These are phyloP conservation scores for Clarias batrachus DNA, from an alignment of 2,113 vertebrate genomes.

Conservation along the genomic window DNA sequence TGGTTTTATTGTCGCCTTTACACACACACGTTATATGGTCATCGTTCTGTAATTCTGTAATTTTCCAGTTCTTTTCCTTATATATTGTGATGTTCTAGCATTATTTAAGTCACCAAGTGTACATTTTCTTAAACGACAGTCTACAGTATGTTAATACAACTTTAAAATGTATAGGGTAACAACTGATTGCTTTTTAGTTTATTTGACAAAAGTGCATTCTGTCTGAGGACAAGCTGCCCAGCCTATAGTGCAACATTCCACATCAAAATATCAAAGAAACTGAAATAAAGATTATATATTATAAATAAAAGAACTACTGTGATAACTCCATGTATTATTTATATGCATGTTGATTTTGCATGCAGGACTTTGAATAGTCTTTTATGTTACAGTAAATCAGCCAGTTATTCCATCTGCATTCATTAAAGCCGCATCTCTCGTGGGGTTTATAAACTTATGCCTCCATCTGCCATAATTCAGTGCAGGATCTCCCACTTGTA, in stretches of 20 bases:
- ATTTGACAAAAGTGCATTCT: constrained; percentile 36
- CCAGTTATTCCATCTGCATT: neutral
- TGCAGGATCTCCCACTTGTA: neutral
- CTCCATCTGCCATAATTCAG: neutral
- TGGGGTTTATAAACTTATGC: neutral
- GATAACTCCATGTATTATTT: neutral
- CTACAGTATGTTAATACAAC: constrained; percentile 18
- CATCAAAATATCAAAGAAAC: constrained; percentile 51
- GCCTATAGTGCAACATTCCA: constrained; percentile 51
- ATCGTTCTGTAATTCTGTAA: neutral
- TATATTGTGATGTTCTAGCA: constrained; percentile 38
- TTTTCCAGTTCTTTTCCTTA: neutral
- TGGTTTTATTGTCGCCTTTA: neutral
- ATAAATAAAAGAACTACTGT: constrained; percentile 28
- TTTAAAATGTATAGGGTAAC: constrained; percentile 32
- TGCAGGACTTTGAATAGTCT: neutral
- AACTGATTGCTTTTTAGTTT: constrained; percentile 42
- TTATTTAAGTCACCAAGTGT: constrained; percentile 51
- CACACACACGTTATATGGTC: neutral
- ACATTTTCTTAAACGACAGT: constrained; percentile 29
- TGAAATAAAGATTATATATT: constrained; percentile 61
- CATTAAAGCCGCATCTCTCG: neutral
- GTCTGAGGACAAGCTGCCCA: constrained; percentile 34
- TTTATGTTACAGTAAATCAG: neutral
- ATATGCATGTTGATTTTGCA: neutral